Evolutionary conservation across 30 jellyfish, hydroid and myxozoan genomes (phyloP).

Genomic region (Catostylus mosaicus): DNA sequence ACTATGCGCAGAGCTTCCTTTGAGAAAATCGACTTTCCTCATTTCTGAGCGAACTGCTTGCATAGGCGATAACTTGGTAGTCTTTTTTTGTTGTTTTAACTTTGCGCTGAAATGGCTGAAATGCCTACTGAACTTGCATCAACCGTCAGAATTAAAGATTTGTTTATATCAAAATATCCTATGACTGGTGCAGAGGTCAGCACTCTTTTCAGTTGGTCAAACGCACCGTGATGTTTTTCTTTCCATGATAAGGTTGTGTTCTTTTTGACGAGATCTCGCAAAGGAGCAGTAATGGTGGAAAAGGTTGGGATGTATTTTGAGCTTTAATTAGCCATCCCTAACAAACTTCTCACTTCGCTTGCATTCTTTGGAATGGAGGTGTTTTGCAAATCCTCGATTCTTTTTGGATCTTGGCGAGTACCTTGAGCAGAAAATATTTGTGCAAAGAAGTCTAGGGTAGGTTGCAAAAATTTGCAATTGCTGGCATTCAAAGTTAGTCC

Average conservation of each 20-base stretch:
- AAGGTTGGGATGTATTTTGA: slow-evolving; percentile 9
- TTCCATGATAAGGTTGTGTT: slow-evolving; percentile 17
- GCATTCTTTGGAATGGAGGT: slow-evolving; percentile 21
- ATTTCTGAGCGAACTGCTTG: slow-evolving; percentile 10
- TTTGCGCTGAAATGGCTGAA: slow-evolving; percentile 34
- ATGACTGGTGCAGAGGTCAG: slow-evolving; percentile 36
- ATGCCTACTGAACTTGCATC: slow-evolving; percentile 58
- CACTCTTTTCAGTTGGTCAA: slow-evolving; percentile 16
- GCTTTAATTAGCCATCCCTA: slow-evolving; percentile 43
- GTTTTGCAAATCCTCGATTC: slow-evolving; percentile 14
- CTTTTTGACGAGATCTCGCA: slow-evolving; percentile 28
- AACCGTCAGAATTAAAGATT: slow-evolving; percentile 23
- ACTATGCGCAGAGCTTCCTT: slow-evolving; percentile 51
- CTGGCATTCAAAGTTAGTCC: slow-evolving; percentile 39
- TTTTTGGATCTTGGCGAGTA: slow-evolving; percentile 50
- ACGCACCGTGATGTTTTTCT: slow-evolving; percentile 22
- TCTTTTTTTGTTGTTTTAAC: neutral
- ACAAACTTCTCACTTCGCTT: slow-evolving; percentile 28
- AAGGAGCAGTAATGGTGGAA: slow-evolving; percentile 56
- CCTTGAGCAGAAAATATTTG: slow-evolving; percentile 36
- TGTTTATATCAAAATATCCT: slow-evolving; percentile 33
- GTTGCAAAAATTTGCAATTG: slow-evolving; percentile 40
- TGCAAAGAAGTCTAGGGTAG: slow-evolving; percentile 1
- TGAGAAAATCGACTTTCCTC: slow-evolving; percentile 46
- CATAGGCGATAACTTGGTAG: slow-evolving; percentile 29